A percentile compares a stretch with the other conserved stretches of the same genome.
Conservation (phyloP, 2,113 vertebrate species). For the Panthera uncia region DNA sequence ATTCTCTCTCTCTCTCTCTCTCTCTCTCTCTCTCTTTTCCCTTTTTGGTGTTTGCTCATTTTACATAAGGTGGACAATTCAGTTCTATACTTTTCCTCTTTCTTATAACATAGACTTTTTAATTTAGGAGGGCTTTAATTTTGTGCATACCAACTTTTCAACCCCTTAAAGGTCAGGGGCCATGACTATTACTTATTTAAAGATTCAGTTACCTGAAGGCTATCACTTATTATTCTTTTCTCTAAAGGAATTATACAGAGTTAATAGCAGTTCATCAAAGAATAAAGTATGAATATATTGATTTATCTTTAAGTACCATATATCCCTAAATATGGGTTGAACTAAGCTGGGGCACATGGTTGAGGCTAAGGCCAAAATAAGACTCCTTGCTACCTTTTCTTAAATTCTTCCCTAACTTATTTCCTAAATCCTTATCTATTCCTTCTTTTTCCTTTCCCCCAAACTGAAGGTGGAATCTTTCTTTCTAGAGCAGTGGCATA, state of each 20-base stretch:
- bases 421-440: neutral
- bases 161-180: neutral
- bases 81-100: neutral
- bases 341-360: neutral
- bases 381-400: neutral
- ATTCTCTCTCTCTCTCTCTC: neutral
- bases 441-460: neutral
- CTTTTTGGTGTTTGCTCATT: slow-evolving; percentile 51
- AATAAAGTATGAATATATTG: neutral
- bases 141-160: slow-evolving; percentile 13
- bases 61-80: neutral
- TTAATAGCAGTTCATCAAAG: neutral
- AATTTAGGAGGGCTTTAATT: slow-evolving; percentile 15
- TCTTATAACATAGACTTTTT: neutral
- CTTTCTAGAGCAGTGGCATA: neutral
- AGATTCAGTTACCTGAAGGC: neutral
- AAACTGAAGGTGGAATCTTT: neutral
- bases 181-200: neutral
- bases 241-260: neutral
- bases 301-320: neutral
- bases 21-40: neutral
- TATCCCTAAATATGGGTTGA: neutral
- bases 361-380: neutral
- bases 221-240: neutral
- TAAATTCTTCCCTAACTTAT: neutral